A percentile compares a stretch with the other conserved stretches of the same genome.
Conservation (phyloP, 1,140 invertebrate species). For the Achatina immaculata region DNA sequence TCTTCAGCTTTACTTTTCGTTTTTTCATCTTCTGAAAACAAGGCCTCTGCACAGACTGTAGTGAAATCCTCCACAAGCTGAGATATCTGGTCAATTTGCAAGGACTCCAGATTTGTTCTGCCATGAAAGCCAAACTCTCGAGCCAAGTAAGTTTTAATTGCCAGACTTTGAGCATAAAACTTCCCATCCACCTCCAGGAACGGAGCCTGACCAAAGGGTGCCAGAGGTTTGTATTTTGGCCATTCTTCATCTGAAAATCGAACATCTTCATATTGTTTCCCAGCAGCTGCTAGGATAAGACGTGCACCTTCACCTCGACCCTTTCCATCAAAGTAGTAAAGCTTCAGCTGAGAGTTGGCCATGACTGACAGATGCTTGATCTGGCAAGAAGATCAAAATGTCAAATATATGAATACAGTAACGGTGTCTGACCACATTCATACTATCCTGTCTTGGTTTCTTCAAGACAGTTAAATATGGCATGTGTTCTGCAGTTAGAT, state of each 20-base stretch:
- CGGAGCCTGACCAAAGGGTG: slow-evolving; percentile 50
- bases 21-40: neutral
- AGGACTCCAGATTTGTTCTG: slow-evolving; percentile 8
- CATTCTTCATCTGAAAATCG: slow-evolving; percentile 45
- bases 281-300: slow-evolving; percentile 51
- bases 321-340: slow-evolving; percentile 48
- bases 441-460: too few species aligned
- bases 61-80: slow-evolving; percentile 3
- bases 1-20: neutral
- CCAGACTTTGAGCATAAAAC: slow-evolving; percentile 50
- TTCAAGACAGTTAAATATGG: too few species aligned
- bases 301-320: slow-evolving; percentile 55
- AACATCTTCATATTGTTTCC: slow-evolving; percentile 49
- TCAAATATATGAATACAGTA: too few species aligned
- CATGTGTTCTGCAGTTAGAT: too few species aligned
- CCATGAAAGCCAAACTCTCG: slow-evolving; percentile 53
- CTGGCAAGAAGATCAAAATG: neutral
- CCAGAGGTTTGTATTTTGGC: slow-evolving; percentile 46
- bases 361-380: neutral
- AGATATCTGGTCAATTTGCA: slow-evolving; percentile 13
- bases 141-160: slow-evolving; percentile 62
- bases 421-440: too few species aligned
- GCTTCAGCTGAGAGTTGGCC: slow-evolving; percentile 26
- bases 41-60: neutral
- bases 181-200: slow-evolving; percentile 65